These are phyloP conservation scores for Colaptes auratus DNA, from an alignment of 2,113 vertebrate species.

Conservation along the genomic window DNA sequence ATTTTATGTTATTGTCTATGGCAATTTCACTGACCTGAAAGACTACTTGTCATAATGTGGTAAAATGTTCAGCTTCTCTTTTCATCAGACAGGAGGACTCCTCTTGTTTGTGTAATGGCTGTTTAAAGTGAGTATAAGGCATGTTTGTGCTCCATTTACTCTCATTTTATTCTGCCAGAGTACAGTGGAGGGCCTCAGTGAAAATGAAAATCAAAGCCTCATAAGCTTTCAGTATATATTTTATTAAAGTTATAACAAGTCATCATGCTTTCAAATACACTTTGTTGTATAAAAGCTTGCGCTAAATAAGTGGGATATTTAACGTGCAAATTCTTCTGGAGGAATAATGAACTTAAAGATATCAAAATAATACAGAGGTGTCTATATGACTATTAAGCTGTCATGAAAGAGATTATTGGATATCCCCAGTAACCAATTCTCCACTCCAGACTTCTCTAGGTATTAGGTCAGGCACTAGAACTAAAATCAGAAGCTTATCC, in stretches of 20 bases:
- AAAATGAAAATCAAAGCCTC: conserved; percentile 44
- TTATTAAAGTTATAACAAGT: conserved; percentile 14
- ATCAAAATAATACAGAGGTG: neutral
- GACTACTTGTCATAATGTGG: neutral
- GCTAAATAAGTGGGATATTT: conserved; percentile 24
- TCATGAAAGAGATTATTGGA: neutral
- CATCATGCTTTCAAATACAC: neutral
- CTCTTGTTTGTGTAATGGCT: conserved; percentile 21
- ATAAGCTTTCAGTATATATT: conserved; percentile 2
- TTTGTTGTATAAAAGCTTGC: neutral
- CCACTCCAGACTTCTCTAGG: neutral
- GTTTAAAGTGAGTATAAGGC: neutral
- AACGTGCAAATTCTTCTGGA: neutral
- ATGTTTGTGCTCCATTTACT: neutral
- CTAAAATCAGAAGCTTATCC: neutral
- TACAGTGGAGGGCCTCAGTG: neutral
- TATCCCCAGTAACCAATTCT: neutral
- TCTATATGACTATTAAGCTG: conserved; percentile 18
- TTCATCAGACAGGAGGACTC: neutral
- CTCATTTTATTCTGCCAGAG: neutral
- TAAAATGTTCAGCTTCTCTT: neutral
- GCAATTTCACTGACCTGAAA: conserved; percentile 2
- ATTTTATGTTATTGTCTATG: neutral
- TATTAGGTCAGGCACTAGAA: neutral
- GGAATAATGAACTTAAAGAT: neutral